A percentile compares a stretch with the other conserved stretches of the same genome.
phyloP scores from a whole-genome alignment of 2,113 vertebrate species.

The Lutjanus erythropterus region DNA sequence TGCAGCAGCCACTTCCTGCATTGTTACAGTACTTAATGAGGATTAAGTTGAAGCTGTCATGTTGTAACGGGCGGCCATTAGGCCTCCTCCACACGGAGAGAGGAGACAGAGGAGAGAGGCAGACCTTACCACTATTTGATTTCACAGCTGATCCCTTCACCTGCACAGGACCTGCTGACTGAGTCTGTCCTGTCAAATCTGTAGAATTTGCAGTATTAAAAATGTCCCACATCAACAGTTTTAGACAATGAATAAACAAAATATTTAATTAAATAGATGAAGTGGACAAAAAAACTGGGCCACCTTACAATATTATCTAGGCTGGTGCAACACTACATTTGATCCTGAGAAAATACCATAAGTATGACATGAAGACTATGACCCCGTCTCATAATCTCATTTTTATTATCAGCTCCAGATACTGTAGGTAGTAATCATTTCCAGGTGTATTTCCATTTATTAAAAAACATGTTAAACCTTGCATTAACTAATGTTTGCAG shows the following conservation, averaged over 20 bases:
- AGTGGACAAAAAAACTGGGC: not conserved
- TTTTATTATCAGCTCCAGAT: not conserved
- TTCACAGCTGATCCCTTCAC: constrained; percentile 32
- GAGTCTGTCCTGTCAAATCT: not conserved
- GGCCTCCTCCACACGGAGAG: constrained; percentile 40
- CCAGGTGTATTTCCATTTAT: not conserved
- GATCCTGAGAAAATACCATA: not conserved
- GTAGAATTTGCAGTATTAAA: not conserved
- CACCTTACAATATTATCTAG: not conserved
- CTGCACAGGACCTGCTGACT: constrained; percentile 17
- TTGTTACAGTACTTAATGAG: constrained; percentile 84
- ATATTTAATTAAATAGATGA: not conserved
- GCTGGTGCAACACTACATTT: not conserved
- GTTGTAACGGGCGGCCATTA: constrained; percentile 78
- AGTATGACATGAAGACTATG: not conserved
- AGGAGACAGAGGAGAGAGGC: not conserved
- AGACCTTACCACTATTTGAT: constrained; percentile 5
- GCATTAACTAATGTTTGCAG: not conserved
- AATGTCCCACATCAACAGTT: not conserved
- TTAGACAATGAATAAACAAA: not conserved
- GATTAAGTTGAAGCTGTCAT: constrained; percentile 86
- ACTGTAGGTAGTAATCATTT: not conserved
- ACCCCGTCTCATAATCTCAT: not conserved
- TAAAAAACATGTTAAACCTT: not conserved
- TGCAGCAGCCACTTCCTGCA: constrained; percentile 86